phyloP scores from a whole-genome alignment of 2,113 vertebrate species.

The Carlito syrichta region DNA sequence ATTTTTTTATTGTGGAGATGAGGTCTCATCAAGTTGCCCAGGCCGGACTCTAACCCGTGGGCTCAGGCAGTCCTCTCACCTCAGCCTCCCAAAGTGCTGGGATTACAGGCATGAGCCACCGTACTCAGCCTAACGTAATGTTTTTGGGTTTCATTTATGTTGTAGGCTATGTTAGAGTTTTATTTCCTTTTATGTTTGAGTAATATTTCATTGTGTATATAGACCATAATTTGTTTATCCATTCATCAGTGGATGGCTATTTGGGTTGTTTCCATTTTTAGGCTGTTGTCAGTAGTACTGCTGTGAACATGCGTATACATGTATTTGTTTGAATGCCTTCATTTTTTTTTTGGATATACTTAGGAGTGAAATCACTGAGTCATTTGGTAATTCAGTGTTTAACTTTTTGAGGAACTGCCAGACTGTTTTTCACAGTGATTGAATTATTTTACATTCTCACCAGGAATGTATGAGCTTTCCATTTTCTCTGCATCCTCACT shows the following conservation, averaged over 20 bases:
- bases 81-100: too few species aligned
- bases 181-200: background rate
- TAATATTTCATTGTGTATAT: background rate
- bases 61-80: too few species aligned
- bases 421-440: background rate
- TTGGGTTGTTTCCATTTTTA: background rate
- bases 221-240: background rate
- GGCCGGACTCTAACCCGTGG: too few species aligned
- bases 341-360: background rate
- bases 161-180: background rate
- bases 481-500: background rate
- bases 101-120: too few species aligned
- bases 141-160: conserved; percentile 22
- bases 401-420: conserved; percentile 15
- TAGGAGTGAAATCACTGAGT: background rate
- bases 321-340: conserved; percentile 30
- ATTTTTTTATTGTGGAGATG: too few species aligned
- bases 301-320: background rate
- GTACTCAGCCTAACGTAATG: too few species aligned
- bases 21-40: too few species aligned
- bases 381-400: background rate
- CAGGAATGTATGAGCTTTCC: background rate
- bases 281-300: background rate
- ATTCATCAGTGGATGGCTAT: background rate
- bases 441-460: background rate